A percentile compares a stretch with the other conserved stretches of the same genome.
phyloP scores from a whole-genome alignment of 2,797 vertebrate species.

The Enteromius paludinosus region DNA sequence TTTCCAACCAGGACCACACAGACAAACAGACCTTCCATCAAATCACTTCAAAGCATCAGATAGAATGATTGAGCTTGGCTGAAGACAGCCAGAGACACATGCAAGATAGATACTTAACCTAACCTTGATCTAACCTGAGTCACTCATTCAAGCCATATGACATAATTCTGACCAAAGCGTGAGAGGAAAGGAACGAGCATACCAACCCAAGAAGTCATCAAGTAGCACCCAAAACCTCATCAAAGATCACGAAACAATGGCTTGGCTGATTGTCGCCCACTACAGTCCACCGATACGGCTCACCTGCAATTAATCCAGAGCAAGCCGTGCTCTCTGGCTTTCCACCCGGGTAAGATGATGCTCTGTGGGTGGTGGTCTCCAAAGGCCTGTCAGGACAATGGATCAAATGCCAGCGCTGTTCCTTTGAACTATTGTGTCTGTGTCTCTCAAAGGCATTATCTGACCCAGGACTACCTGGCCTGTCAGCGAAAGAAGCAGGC shows the following conservation, averaged over 20 bases:
- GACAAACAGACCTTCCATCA: conserved; percentile 22
- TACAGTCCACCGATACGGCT: conserved; percentile 55
- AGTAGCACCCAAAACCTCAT: conserved; percentile 18
- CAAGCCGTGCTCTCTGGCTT: conserved; percentile 65
- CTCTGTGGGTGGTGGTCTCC: conserved; percentile 76
- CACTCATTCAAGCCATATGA: background rate
- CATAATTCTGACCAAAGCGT: background rate
- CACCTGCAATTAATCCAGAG: conserved; percentile 75
- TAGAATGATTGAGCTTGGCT: conserved; percentile 15
- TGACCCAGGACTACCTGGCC: conserved; percentile 48
- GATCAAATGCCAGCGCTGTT: conserved; percentile 76
- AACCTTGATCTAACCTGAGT: background rate
- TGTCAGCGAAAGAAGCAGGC: conserved; percentile 51
- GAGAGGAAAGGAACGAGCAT: background rate
- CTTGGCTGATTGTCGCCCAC: background rate
- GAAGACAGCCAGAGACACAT: conserved; percentile 11
- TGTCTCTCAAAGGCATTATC: conserved; percentile 65
- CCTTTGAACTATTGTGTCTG: conserved; percentile 80
- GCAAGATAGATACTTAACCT: background rate
- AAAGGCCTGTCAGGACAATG: conserved; percentile 75
- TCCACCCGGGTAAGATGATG: conserved; percentile 77
- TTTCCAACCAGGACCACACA: conserved; percentile 31
- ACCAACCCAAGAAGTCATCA: conserved; percentile 17
- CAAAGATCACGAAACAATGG: conserved; percentile 13
- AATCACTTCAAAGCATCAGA: conserved; percentile 23